phyloP scores from a whole-genome alignment of 2,113 vertebrate genomes.

The Nothoprocta pentlandii region DNA sequence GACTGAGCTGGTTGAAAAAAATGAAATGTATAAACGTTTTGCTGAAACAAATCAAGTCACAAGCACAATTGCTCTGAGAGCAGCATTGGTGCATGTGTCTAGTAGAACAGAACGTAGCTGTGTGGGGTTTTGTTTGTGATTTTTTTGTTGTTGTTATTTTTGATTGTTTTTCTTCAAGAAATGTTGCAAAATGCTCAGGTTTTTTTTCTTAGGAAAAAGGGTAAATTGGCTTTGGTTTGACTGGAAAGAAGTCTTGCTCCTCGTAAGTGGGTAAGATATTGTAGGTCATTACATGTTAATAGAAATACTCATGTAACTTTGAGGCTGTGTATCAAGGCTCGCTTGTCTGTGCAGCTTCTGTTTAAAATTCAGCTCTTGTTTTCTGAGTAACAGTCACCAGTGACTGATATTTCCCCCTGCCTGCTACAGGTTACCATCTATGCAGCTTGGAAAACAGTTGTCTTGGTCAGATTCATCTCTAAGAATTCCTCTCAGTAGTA shows the following conservation, averaged over 20 bases:
- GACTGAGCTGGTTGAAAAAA: not conserved
- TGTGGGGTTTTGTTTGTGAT: not conserved
- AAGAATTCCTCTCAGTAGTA: not conserved
- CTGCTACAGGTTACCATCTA: rapidly evolving
- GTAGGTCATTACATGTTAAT: not conserved
- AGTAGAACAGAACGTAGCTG: not conserved
- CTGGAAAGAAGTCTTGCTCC: not conserved
- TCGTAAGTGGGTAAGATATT: rapidly evolving
- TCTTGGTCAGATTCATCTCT: not conserved
- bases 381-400: not conserved
- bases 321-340: not conserved
- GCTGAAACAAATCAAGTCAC: not conserved
- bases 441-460: not conserved
- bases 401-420: not conserved
- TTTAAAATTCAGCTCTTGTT: not conserved
- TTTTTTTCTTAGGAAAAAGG: not conserved
- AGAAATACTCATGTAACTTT: not conserved
- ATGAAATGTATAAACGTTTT: not conserved
- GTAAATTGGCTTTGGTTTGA: too few species aligned
- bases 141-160: too few species aligned
- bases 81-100: not conserved
- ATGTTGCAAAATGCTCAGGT: not conserved
- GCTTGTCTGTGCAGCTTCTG: not conserved
- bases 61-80: not conserved
- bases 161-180: not conserved